Evolutionary conservation across 1,140 invertebrate genomes (phyloP).

Genomic region (Lasaia peninsularis): DNA sequence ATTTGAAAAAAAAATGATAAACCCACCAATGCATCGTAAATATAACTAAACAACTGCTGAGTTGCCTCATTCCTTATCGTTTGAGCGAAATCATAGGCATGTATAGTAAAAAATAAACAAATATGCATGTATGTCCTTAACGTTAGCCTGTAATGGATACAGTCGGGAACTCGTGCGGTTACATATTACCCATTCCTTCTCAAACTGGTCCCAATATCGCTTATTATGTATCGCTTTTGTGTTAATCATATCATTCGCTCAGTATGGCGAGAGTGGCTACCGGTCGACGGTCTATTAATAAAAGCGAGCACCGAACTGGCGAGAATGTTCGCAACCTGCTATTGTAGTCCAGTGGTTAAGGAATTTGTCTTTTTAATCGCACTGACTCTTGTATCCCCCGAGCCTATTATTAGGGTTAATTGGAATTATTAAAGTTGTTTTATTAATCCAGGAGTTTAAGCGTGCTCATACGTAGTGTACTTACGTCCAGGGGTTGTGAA

Average conservation of each 20-base stretch:
- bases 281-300: conserved; percentile 71
- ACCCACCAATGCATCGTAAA: too few relatives aligned
- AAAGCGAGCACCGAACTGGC: conserved; percentile 43
- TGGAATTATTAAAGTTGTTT: conserved; percentile 72
- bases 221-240: conserved; percentile 71
- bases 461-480: conserved; percentile 48
- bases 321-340: conserved; percentile 63
- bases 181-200: conserved; percentile 59
- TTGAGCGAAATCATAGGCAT: background rate
- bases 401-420: conserved; percentile 76
- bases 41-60: background rate
- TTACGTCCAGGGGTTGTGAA: background rate
- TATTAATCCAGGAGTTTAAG: conserved; percentile 48
- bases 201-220: conserved; percentile 68
- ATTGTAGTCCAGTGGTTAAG: conserved; percentile 69
- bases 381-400: conserved; percentile 53
- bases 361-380: conserved; percentile 76
- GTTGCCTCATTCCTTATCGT: background rate
- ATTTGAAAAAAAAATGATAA: too few relatives aligned
- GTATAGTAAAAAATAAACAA: conserved; percentile 2
- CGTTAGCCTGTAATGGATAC: conserved; percentile 48
- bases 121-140: conserved; percentile 23
- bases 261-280: conserved; percentile 62
- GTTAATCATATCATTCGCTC: conserved; percentile 72
- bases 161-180: conserved; percentile 54